Evolutionary conservation across 2,113 vertebrate genomes (phyloP), one percentile per base, ranked within the genome.

Genomic region (Callipepla squamata): DNA sequence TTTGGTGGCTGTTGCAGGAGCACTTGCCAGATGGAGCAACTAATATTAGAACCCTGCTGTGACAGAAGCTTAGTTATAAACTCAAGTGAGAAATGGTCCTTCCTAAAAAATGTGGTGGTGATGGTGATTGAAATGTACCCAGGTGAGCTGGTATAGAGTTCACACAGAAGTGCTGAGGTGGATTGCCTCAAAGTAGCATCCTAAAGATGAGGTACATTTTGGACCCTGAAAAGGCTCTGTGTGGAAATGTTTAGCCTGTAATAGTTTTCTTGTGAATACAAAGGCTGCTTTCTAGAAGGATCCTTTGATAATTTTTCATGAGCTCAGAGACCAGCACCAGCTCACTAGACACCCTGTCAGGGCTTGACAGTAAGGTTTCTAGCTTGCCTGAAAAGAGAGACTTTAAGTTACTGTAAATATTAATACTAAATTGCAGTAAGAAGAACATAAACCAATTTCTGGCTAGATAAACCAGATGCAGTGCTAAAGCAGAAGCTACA

Each of bases 271-370:
- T 78, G 32, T 78, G 70, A 72, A 57, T 45, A 58, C 4, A 38
- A 68, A 59, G 47, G 9, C 74, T 25, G 2, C 23, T 72, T 93
- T 75, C 58, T 72, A 59, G 42, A 66, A 81, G 25, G 42, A 58
- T 14, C 1, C 8, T 69, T 80, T 34, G 73, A 65, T 32, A 80
- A 48, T 18, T 80, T 84, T 84, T 78, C 12, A 9, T 78, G 65
- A 78, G 7, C 30, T 83, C 2, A 4, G 72, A 32, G 19, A 11
- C 0, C 0, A 17, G 3, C 30, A 12, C 61, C 23, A 40, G n/a
- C 22, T 85, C 40, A 13, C 8, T 57, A 44, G 8, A 20, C 1
- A 13, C 21, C 8, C 19, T 61, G 26, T 87, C 38, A 63, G 62
- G 81, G 34, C 61, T 70, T 36, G 9, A 57, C 23, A 19, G 13